Evolutionary conservation across 1,140 invertebrate species (phyloP).

Genomic region (Bactericera cockerelli): DNA sequence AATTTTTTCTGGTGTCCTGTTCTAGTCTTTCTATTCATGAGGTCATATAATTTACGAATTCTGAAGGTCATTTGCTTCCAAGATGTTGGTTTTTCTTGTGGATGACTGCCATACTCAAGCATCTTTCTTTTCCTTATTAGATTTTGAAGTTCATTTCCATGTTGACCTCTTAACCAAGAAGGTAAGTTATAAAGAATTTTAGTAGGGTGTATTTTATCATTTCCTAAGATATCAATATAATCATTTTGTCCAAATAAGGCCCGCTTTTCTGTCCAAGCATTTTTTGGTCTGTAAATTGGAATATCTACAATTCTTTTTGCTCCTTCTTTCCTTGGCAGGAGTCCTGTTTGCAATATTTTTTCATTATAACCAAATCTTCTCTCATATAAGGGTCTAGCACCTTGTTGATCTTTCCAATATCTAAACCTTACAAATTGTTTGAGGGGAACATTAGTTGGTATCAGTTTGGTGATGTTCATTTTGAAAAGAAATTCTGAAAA

Average conservation of each 20-base stretch:
- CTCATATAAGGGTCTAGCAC: slow-evolving; percentile 37
- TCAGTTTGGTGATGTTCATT: slow-evolving; percentile 2
- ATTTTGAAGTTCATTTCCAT: slow-evolving; percentile 72
- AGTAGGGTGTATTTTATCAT: slow-evolving; percentile 61
- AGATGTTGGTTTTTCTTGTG: slow-evolving; percentile 48
- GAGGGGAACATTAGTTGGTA: neutral
- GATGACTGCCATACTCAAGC: slow-evolving; percentile 37
- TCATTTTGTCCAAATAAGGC: slow-evolving; percentile 90
- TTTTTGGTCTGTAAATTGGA: slow-evolving; percentile 50
- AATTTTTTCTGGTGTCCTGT: neutral
- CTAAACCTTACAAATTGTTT: slow-evolving; percentile 33
- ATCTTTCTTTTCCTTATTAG: slow-evolving; percentile 59
- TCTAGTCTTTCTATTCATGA: neutral
- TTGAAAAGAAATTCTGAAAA: neutral
- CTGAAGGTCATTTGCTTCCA: slow-evolving; percentile 43
- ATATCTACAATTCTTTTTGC: slow-evolving; percentile 37
- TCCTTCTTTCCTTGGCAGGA: slow-evolving; percentile 41
- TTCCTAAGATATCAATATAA: slow-evolving; percentile 87
- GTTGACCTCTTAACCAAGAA: slow-evolving; percentile 67
- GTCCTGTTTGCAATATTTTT: slow-evolving; percentile 42
- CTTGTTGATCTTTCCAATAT: slow-evolving; percentile 50
- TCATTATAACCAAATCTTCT: slow-evolving; percentile 53
- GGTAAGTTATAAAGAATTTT: slow-evolving; percentile 71
- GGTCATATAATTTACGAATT: neutral
- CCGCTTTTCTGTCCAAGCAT: slow-evolving; percentile 55